Percentiles rank a stretch among this genome's conserved stretches.
phyloP scores from a whole-genome alignment of 2,797 vertebrate species.

The Urophycis tenuis region DNA sequence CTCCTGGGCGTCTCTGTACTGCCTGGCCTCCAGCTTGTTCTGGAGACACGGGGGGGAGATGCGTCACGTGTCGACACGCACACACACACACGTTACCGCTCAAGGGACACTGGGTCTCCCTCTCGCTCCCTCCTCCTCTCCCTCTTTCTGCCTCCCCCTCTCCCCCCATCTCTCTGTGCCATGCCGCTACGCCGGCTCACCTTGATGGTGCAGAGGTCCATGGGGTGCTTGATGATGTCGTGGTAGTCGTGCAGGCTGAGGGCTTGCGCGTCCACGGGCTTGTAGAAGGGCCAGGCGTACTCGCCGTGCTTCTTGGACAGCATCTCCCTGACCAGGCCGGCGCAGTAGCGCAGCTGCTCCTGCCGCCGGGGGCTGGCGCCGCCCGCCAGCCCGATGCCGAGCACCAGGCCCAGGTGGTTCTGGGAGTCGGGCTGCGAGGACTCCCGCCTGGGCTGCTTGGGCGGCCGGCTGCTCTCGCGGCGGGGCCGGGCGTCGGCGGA shows the following conservation, averaged over 20 bases:
- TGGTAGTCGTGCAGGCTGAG: conserved; percentile 85
- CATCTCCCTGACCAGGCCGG: conserved; percentile 55
- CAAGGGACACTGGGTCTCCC: neutral
- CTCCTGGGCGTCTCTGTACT: conserved; percentile 85
- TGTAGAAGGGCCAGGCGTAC: conserved; percentile 92
- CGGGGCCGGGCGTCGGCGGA: conserved; percentile 69
- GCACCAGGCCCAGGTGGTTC: conserved; percentile 41
- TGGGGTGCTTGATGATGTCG: conserved; percentile 90
- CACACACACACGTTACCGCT: neutral
- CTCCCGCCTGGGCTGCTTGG: conserved; percentile 79
- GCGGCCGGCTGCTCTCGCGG: conserved; percentile 73
- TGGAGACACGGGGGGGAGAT: conserved; percentile 36
- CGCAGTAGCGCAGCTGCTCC: conserved; percentile 58
- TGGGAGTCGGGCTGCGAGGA: conserved; percentile 72
- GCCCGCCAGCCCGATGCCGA: conserved; percentile 35
- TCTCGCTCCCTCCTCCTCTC: too few species aligned
- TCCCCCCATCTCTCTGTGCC: too few species aligned
- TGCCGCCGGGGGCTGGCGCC: conserved; percentile 41
- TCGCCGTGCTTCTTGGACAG: conserved; percentile 79
- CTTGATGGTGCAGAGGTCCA: conserved; percentile 77
- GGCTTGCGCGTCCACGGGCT: conserved; percentile 78
- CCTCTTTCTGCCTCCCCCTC: too few species aligned
- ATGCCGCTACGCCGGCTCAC: too few species aligned
- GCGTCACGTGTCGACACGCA: neutral
- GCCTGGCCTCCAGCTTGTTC: conserved; percentile 83